phyloP scores from a whole-genome alignment of 1,140 invertebrate genomes.

The Diorhabda elongata region DNA sequence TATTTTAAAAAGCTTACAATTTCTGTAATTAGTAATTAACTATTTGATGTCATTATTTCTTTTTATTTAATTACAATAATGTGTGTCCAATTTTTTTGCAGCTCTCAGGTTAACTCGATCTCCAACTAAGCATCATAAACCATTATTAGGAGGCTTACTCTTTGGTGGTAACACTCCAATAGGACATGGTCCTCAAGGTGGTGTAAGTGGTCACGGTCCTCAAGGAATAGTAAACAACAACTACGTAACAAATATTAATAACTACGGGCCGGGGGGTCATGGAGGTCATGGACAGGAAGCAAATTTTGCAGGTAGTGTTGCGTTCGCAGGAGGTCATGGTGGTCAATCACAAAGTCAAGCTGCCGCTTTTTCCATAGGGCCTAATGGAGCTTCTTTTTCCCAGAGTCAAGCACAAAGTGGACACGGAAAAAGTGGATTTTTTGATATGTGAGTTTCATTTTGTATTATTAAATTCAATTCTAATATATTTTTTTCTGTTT shows the following conservation, averaged over 20 bases:
- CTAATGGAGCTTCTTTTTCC: conserved; percentile 9
- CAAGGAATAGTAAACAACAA: neutral
- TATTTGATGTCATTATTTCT: no score
- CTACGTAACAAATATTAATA: conserved; percentile 15
- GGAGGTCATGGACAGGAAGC: neutral
- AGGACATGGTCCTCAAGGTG: neutral
- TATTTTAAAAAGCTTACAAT: no score
- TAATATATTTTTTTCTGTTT: no score
- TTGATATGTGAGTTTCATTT: no score
- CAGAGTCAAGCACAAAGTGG: conserved; percentile 11
- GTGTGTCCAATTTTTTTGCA: no score
- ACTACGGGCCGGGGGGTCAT: conserved; percentile 8
- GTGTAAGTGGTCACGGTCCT: neutral
- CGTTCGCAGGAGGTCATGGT: conserved; percentile 16
- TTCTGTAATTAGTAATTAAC: no score
- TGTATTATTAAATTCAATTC: no score
- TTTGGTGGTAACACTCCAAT: neutral
- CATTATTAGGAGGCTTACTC: neutral
- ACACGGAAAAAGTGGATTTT: neutral
- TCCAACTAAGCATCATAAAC: conserved; percentile 3
- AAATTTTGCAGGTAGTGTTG: conserved; percentile 15
- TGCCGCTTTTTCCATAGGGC: conserved; percentile 10
- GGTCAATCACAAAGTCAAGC: conserved; percentile 13
- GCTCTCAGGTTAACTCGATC: neutral
- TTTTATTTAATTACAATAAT: no score